A percentile compares a stretch with the other conserved stretches of the same genome.
Conservation (phyloP, 2,113 vertebrate species). For the Scomber scombrus region DNA sequence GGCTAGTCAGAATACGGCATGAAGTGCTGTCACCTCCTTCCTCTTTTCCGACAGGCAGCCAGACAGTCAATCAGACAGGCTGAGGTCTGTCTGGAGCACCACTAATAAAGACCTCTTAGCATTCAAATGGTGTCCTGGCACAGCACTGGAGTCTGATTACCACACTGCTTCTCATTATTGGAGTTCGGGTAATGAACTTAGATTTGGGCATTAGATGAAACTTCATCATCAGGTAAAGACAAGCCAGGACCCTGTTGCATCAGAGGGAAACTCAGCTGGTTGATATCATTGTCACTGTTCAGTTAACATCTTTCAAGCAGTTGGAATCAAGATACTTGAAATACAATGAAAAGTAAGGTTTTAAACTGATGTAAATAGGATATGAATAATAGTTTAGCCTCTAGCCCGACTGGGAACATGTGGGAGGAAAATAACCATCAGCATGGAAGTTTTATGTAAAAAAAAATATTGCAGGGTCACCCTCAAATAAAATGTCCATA, state of each 20-base stretch:
- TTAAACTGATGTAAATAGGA: conserved; percentile 4
- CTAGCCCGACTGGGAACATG: background rate
- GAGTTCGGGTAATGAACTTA: conserved; percentile 72
- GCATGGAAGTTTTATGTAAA: conserved; percentile 12
- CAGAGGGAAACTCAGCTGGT: conserved; percentile 35
- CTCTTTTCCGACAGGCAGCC: conserved; percentile 62
- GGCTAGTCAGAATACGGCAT: conserved; percentile 57
- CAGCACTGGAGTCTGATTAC: conserved; percentile 72
- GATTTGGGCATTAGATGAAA: conserved; percentile 62
- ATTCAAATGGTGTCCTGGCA: conserved; percentile 68
- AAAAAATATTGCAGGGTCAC: conserved; percentile 23
- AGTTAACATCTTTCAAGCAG: conserved; percentile 13
- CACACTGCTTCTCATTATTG: conserved; percentile 70
- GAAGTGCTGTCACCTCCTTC: conserved; percentile 72
- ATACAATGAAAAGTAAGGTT: conserved; percentile 24
- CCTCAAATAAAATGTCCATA: conserved; percentile 48
- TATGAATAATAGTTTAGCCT: conserved; percentile 1
- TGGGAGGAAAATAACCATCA: conserved; percentile 15
- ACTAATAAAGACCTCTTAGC: conserved; percentile 75
- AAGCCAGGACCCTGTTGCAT: conserved; percentile 31
- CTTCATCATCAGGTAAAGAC: conserved; percentile 54
- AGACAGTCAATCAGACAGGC: conserved; percentile 79
- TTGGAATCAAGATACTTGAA: conserved; percentile 1
- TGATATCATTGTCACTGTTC: conserved; percentile 16
- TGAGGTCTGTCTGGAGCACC: conserved; percentile 72